Percentiles rank a stretch among this genome's conserved stretches.
Conservation (phyloP, 2,797 vertebrate genomes). For the Chaetodon trifasciatus region DNA sequence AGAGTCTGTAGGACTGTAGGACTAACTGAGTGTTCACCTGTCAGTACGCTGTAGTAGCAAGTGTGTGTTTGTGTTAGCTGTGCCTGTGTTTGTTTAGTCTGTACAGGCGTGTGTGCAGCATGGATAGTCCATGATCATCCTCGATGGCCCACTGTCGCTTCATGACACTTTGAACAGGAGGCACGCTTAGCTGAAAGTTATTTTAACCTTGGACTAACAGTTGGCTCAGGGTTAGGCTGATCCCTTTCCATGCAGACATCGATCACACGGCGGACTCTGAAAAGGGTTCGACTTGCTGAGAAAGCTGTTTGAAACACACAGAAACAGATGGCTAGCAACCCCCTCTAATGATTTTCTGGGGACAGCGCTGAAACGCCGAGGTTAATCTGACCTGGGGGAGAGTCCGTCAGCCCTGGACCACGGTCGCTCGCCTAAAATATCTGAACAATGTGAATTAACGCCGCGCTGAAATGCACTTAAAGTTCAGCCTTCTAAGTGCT, state of each 20-base stretch:
- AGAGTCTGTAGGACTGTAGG: slow-evolving; percentile 47
- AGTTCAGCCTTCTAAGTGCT: background rate
- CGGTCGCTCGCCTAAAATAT: slow-evolving; percentile 1
- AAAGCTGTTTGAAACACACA: slow-evolving; percentile 1
- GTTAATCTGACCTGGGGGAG: background rate
- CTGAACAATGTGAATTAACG: background rate
- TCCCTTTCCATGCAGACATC: slow-evolving; percentile 18
- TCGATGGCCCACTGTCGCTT: background rate
- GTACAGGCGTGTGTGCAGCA: background rate
- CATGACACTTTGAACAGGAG: slow-evolving; percentile 10
- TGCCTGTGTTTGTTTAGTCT: background rate
- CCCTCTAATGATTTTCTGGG: slow-evolving; percentile 4
- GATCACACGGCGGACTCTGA: background rate
- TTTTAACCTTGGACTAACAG: slow-evolving; percentile 25
- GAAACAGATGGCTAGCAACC: background rate
- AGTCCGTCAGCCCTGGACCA: background rate
- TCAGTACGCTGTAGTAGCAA: background rate
- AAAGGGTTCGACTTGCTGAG: background rate
- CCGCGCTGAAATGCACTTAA: background rate
- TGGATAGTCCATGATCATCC: slow-evolving; percentile 12
- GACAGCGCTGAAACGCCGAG: background rate
- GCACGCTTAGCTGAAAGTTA: slow-evolving; percentile 16
- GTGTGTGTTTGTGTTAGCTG: slow-evolving; percentile 20
- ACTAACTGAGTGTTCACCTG: slow-evolving; percentile 18
- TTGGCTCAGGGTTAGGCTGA: slow-evolving; percentile 20